These are phyloP conservation scores for Motacilla tschutschensis DNA, from an alignment of 2,113 vertebrate species.

Conservation along the genomic window DNA sequence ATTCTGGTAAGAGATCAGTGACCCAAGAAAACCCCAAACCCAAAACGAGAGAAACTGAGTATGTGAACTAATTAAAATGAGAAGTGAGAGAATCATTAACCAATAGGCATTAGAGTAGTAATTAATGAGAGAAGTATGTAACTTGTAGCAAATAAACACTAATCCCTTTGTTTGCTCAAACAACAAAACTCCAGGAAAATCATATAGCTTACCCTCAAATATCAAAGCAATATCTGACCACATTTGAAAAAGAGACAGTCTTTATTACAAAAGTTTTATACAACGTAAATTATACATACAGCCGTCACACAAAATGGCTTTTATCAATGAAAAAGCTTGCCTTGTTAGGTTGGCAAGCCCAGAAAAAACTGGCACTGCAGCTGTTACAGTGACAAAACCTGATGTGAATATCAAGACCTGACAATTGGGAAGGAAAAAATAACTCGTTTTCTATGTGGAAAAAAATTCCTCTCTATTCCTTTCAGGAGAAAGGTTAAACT, in stretches of 20 bases:
- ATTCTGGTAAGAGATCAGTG: not conserved
- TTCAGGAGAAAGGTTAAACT: not conserved
- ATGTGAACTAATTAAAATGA: not conserved
- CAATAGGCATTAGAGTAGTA: not conserved
- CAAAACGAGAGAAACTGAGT: not conserved
- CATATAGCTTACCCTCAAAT: rapidly evolving
- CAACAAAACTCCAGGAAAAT: not conserved
- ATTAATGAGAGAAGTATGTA: not conserved
- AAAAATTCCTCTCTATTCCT: not conserved
- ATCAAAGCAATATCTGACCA: not conserved
- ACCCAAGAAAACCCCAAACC: not conserved
- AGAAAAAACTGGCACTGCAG: not conserved
- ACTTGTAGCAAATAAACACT: not conserved
- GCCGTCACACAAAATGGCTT: not conserved
- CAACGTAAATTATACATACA: conserved; percentile 13
- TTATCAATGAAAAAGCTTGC: not conserved
- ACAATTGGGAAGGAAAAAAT: not conserved
- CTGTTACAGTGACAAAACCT: not conserved
- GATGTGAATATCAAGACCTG: not conserved
- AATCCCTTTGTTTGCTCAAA: not conserved
- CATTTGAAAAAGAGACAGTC: not conserved
- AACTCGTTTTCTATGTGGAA: not conserved
- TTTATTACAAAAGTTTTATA: conserved; percentile 38
- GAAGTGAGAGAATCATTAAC: not conserved
- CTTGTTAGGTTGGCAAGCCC: not conserved